Evolutionary conservation across 2,888 invertebrate species (phyloP).

Genomic region (Taphrorychus bicolor): DNA sequence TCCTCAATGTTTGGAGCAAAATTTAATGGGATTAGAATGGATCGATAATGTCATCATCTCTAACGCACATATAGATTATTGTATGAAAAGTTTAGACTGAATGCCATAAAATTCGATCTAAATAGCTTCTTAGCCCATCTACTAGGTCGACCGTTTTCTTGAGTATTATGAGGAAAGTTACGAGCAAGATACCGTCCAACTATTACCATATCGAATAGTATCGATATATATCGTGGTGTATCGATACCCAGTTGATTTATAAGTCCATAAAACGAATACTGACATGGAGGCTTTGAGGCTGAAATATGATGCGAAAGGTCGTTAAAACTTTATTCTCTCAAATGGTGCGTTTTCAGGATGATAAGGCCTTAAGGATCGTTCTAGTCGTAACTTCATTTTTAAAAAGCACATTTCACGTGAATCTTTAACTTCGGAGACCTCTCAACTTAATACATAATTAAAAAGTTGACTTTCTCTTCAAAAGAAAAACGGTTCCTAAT

Average conservation of each 20-base stretch:
- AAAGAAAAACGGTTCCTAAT: too few relatives aligned
- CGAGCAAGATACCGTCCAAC: constrained; percentile 8
- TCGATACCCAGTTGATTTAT: neutral
- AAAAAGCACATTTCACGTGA: too few relatives aligned
- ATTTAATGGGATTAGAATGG: neutral
- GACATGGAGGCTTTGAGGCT: neutral
- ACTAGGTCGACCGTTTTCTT: neutral
- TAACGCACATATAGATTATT: too few relatives aligned
- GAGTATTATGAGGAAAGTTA: neutral
- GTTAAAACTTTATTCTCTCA: neutral
- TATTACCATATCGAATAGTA: constrained; percentile 7
- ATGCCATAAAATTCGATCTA: constrained; percentile 10
- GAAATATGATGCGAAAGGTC: too few relatives aligned
- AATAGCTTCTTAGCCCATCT: neutral
- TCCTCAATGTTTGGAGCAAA: neutral
- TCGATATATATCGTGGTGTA: neutral
- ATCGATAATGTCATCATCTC: too few relatives aligned
- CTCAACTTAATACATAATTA: too few relatives aligned
- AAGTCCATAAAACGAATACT: neutral
- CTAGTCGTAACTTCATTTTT: too few relatives aligned
- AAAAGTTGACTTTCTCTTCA: too few relatives aligned
- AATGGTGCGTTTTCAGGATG: too few relatives aligned
- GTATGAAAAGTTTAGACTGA: too few relatives aligned
- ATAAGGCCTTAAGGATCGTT: too few relatives aligned
- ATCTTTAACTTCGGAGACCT: too few relatives aligned